Base-by-base conservation (phyloP, 1,140 invertebrate genomes). In the Tyrophagus putrescentiae region DNA sequence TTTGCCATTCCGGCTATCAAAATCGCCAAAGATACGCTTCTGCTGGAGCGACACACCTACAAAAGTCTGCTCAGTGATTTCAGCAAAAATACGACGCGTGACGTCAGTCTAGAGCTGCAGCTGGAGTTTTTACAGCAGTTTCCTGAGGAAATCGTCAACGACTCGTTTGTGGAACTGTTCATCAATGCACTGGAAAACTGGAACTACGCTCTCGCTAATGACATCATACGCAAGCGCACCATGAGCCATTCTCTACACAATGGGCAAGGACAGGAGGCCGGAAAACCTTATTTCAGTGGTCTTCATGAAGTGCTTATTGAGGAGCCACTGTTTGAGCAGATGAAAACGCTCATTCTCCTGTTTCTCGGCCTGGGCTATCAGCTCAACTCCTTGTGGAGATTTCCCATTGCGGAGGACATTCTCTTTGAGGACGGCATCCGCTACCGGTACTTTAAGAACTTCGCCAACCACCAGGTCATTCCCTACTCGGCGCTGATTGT, bases 401-500 rank as follows among this genome's bases (percentile, higher is more conserved):
- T n/a, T n/a, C n/a, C n/a, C n/a, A n/a, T n/a, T n/a, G n/a, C n/a
- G n/a, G n/a, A n/a, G n/a, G n/a, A n/a, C n/a, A n/a, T n/a, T n/a
- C n/a, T n/a, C n/a, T n/a, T n/a, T n/a, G n/a, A n/a, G n/a, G n/a
- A n/a, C n/a, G n/a, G n/a, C n/a, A n/a, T n/a, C n/a, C n/a, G n/a
- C n/a, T n/a, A n/a, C n/a, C n/a, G n/a, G n/a, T n/a, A n/a, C n/a
- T n/a, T n/a, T n/a, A n/a, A n/a, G n/a, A n/a, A n/a, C n/a, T n/a
- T n/a, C n/a, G n/a, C n/a, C n/a, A n/a, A n/a, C n/a, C n/a, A n/a
- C n/a, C n/a, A 48, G 13, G 23, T 6, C 13, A 58, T 29, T 60
- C 67, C 50, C 60, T 64, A 36, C 60, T 62, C 28, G 23, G 65
- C 52, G 31, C 63, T 65, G 50, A 65, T 59, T 3, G 52, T 64